Percentiles rank a stretch among this genome's conserved stretches.
These are phyloP conservation scores for Rutpela maculata DNA, from an alignment of 2,888 invertebrate species.

Conservation along the genomic window DNA sequence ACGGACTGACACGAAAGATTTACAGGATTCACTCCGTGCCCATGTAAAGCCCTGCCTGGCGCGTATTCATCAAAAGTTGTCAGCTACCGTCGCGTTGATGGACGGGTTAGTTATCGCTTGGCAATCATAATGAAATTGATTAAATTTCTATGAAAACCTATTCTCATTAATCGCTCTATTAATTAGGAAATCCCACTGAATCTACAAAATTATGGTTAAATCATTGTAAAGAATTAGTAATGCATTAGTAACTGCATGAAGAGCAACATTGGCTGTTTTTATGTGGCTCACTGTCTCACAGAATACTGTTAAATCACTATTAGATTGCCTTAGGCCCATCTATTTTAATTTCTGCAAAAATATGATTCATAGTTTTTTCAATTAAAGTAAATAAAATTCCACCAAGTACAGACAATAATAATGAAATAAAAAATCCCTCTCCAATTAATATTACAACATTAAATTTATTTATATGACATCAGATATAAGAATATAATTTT, in stretches of 20 bases:
- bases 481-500: too few species aligned
- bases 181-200: not conserved
- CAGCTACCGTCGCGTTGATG: constrained; percentile 64
- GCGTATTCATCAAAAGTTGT: constrained; percentile 66
- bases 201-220: not conserved
- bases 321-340: not conserved
- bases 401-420: too few species aligned
- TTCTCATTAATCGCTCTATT: constrained; percentile 8
- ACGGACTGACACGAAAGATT: constrained; percentile 64
- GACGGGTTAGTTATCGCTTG: constrained; percentile 55
- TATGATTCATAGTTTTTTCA: too few species aligned
- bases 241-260: not conserved
- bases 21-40: constrained; percentile 64
- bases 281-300: not conserved
- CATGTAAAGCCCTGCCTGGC: constrained; percentile 63
- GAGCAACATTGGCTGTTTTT: not conserved
- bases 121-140: constrained; percentile 51
- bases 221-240: constrained; percentile 1
- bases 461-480: too few species aligned
- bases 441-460: too few species aligned
- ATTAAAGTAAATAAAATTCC: too few species aligned
- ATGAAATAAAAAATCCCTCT: too few species aligned
- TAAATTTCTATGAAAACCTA: constrained; percentile 42
- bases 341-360: too few species aligned
- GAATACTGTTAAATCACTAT: not conserved